phyloP scores from a whole-genome alignment of 2,113 vertebrate species.

The Orthochromis indermauri region DNA sequence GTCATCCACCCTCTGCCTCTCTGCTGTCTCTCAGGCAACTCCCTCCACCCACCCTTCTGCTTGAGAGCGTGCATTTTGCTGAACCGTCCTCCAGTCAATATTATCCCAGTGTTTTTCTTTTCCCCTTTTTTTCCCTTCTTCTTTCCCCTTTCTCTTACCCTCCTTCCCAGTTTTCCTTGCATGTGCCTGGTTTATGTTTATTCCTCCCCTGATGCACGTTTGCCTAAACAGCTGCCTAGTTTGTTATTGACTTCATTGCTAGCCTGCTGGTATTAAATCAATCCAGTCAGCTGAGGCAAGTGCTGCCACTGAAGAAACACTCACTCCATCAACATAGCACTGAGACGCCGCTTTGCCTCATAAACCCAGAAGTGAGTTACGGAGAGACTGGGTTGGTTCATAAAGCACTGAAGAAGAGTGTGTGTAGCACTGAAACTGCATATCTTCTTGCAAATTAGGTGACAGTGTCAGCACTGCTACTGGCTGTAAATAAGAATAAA shows the following conservation, averaged over 20 bases:
- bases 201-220: not conserved
- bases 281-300: not conserved
- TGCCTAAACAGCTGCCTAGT: not conserved
- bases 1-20: constrained; percentile 34
- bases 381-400: not conserved
- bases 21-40: not conserved
- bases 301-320: constrained; percentile 1
- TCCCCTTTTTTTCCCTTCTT: not conserved
- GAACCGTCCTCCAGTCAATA: constrained; percentile 7
- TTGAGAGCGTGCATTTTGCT: not conserved
- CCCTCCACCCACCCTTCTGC: not conserved
- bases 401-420: not conserved
- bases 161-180: not conserved
- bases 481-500: constrained; percentile 9
- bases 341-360: constrained; percentile 7
- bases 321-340: constrained; percentile 10
- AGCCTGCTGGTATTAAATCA: not conserved
- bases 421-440: not conserved
- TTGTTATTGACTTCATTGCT: not conserved
- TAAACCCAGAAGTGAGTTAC: constrained; percentile 16
- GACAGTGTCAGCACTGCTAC: not conserved
- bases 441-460: not conserved
- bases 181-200: not conserved
- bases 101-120: not conserved
- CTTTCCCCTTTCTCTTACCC: constrained; percentile 1